Evolutionary conservation across 2,797 vertebrate genomes (phyloP), one percentile per base, ranked within the genome.

Genomic region (Gila robusta): DNA sequence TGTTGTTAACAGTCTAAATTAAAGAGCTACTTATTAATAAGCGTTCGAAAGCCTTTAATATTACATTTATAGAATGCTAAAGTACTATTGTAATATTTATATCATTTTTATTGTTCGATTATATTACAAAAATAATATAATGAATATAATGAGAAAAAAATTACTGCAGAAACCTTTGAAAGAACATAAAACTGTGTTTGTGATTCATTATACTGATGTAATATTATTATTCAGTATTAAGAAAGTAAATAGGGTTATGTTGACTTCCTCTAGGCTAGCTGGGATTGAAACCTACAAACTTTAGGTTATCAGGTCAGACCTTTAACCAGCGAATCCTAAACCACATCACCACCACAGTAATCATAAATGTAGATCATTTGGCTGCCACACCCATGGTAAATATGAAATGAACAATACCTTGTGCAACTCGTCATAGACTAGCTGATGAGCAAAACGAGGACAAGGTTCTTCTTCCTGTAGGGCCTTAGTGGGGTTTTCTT

Each of bases 391-490:
- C 7, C 32, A n/a, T 21, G 35, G 21, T 17, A 17, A 49, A 72
- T 44, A 17, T n/a, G 0, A 17, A 81, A 47, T 44, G 3, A 54
- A 52, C 9, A 10, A 64, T 87, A 99, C 98, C 97, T 99, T 99
- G 94, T 99, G 98, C 93, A 99, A 93, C 90, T 99, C 98, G 86
- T 99, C 98, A 0, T 99, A 99, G 23, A 99, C 98, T 88, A 99
- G 96, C 86, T 99, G 98, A 94, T 99, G 98, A 89, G 98, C 98
- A 79, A 99, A 99, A 88, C 98, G 97, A 28, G 98, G 98, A 90
- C 98, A 99, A 0, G 98, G 98, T 88, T 99, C 98, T 91, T 99
- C 98, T 85, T 99, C 98, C 92, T 98, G 98, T 79, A 98, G 95
- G 87, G 96, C 96, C 94, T 99, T 99, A 88, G 94, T 97, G 6